Base-by-base conservation (phyloP, 92 coral and sea anemone genomes). In the Epizoanthus ramosus region DNA sequence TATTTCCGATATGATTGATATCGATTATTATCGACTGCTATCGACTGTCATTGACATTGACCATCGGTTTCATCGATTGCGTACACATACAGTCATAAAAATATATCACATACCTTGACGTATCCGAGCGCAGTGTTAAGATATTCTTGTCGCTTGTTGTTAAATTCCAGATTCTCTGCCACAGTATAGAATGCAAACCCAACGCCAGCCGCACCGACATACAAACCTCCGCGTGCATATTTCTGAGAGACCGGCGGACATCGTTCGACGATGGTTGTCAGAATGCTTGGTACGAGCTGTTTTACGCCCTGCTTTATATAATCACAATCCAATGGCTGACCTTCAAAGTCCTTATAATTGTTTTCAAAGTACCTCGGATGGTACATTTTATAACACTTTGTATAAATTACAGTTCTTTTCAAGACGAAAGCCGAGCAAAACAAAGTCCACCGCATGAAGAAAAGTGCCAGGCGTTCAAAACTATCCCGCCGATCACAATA, bases 191-290 rank as follows among this genome's bases (percentile, higher is more conserved):
- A 89, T 16, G 97, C 91, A 79, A 89, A 95, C 3, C 91, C 95
- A 10, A 89, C 84, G 5, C 98, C 98, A 24, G 91, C 89, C n/a
- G 90, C 90, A 0, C 98, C 98, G 17, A 95, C 92, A 58, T 95
- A 95, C 71, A 95, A 76, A 6, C 98, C 98, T 1, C 97, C 98
- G 75, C 89, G 94, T 19, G 81, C 79, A 90, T n/a, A n/a, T n/a
- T 90, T 93, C n/a, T 85, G 85, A 1, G 74, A 50, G 10, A 70
- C 45, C 3, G 98, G 95, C 24, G 97, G 92, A 37, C 91, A 91
- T 35, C 83, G 74, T 41, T 80, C 80, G 24, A 83, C 89, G 63
- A 95, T 95, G 63, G 76, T 71, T 8, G 63, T 76, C 6, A 95
- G 74, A 64, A 87, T 76, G 57, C 79, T 70, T 13, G 84, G 89